Conservation (phyloP, 2,888 invertebrate genomes). For the Plemyria rubiginata region DNA sequence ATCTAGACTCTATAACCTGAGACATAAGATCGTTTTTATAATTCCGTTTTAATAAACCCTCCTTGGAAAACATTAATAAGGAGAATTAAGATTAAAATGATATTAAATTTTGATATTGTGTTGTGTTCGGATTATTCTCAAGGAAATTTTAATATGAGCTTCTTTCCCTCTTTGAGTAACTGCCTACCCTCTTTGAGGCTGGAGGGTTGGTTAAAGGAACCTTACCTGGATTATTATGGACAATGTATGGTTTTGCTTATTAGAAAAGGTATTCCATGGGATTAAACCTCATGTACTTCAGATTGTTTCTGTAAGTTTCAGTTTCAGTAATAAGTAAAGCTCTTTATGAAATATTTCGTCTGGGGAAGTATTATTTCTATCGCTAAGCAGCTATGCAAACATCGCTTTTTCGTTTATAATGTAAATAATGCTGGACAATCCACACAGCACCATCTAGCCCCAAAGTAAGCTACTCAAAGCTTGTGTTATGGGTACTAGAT, state of each 20-base stretch:
- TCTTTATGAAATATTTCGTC: too few relatives aligned
- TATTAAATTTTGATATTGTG: slow-evolving; percentile 85
- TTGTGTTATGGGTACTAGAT: too few relatives aligned
- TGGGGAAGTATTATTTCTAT: too few relatives aligned
- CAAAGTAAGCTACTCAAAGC: too few relatives aligned
- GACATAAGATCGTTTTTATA: slow-evolving; percentile 41
- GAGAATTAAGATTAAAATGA: slow-evolving; percentile 84
- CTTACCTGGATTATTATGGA: slow-evolving; percentile 27
- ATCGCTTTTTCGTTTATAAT: too few relatives aligned
- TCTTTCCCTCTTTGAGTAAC: slow-evolving; percentile 65
- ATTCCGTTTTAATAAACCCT: slow-evolving; percentile 55
- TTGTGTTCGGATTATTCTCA: slow-evolving; percentile 81
- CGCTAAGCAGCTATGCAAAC: too few relatives aligned
- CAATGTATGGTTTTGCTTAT: slow-evolving; percentile 4
- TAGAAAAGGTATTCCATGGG: slow-evolving; percentile 8
- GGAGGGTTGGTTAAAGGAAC: slow-evolving; percentile 34
- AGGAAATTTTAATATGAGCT: slow-evolving; percentile 78
- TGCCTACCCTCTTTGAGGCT: slow-evolving; percentile 46
- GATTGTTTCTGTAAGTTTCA: too few relatives aligned
- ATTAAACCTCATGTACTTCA: background rate
- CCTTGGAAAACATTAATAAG: slow-evolving; percentile 81
- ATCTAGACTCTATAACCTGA: slow-evolving; percentile 28
- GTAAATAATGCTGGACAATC: too few relatives aligned
- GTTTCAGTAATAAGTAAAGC: too few relatives aligned
- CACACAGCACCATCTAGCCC: too few relatives aligned